These are phyloP conservation scores for Drepanosiphum platanoidis DNA, from an alignment of 2,888 invertebrate species.

Conservation along the genomic window DNA sequence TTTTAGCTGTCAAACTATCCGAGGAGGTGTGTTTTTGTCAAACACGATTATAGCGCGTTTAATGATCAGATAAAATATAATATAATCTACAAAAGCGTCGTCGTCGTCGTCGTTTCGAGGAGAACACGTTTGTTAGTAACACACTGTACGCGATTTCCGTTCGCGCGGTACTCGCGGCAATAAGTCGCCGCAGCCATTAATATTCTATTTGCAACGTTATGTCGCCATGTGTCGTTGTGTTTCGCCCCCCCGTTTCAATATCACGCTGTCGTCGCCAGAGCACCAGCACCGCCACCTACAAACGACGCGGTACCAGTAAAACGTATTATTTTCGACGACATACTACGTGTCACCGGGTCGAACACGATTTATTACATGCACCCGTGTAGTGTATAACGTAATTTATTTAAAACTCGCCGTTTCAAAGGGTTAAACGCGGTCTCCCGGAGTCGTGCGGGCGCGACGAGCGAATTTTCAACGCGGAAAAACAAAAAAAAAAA, in stretches of 20 bases:
- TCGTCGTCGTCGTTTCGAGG: background rate
- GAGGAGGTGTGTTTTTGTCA: background rate
- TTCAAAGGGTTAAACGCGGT: no score
- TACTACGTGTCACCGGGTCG: no score
- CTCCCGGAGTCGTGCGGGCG: no score
- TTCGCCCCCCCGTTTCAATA: background rate
- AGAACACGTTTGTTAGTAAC: background rate
- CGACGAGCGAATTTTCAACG: no score
- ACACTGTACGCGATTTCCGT: background rate
- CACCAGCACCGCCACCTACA: no score
- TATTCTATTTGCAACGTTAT: slow-evolving; percentile 35
- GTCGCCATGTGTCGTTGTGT: slow-evolving; percentile 11
- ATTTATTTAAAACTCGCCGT: no score
- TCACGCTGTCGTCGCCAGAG: no score
- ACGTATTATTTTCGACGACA: background rate
- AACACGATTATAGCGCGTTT: background rate
- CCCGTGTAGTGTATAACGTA: no score
- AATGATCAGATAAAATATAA: no score
- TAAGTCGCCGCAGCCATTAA: slow-evolving; percentile 32
- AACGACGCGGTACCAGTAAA: background rate
- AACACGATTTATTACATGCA: no score
- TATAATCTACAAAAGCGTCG: background rate
- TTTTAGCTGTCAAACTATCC: no score
- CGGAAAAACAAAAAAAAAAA: no score
- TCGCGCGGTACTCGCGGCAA: background rate